These are phyloP conservation scores for Clarias platycephalus DNA, from an alignment of 2,797 vertebrate genomes.

Conservation along the genomic window DNA sequence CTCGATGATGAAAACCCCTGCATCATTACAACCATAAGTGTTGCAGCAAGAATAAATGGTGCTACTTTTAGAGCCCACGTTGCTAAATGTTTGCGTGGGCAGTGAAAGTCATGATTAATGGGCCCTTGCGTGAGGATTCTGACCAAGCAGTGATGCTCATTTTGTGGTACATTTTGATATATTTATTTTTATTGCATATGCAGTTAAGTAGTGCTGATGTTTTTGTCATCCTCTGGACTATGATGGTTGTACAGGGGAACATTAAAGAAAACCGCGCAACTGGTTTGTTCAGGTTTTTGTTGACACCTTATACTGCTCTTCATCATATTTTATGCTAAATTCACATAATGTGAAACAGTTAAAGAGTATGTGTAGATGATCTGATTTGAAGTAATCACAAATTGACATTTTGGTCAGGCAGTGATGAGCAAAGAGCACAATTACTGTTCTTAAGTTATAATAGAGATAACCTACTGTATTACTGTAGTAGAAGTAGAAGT, in stretches of 20 bases:
- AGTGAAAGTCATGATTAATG: slow-evolving; percentile 5
- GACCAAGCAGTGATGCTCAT: slow-evolving; percentile 14
- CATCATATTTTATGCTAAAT: background rate
- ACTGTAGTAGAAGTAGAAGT: too few relatives aligned
- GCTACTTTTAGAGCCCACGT: slow-evolving; percentile 15
- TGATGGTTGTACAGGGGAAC: background rate
- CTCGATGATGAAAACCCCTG: slow-evolving; percentile 16
- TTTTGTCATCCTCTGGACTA: background rate
- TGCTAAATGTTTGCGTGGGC: slow-evolving; percentile 28
- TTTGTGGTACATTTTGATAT: slow-evolving; percentile 13
- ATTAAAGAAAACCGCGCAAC: background rate
- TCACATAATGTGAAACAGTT: background rate
- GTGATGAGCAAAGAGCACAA: too few relatives aligned
- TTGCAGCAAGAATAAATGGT: background rate
- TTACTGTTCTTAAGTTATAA: too few relatives aligned
- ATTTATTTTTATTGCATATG: background rate
- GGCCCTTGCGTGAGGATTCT: slow-evolving; percentile 12
- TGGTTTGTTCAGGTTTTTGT: background rate
- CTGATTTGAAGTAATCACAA: background rate
- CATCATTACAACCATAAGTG: slow-evolving; percentile 1
- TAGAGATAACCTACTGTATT: too few relatives aligned
- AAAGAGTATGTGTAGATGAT: background rate
- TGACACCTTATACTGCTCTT: background rate
- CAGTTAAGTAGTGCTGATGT: background rate
- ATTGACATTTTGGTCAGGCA: background rate